phyloP scores from a whole-genome alignment of 1,140 invertebrate species.

The Drosophila serrata region DNA sequence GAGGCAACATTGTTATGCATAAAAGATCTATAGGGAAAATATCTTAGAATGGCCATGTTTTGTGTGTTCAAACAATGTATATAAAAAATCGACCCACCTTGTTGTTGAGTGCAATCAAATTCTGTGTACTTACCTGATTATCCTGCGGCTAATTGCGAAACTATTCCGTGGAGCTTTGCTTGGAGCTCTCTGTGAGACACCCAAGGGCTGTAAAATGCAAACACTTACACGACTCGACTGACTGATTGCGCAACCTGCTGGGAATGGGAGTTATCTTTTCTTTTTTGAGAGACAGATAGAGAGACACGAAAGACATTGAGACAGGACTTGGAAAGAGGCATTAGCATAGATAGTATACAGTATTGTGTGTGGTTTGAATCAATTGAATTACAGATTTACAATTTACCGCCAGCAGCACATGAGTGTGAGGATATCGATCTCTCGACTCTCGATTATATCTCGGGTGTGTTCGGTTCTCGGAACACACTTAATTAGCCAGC shows the following conservation, averaged over 20 bases:
- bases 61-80: not conserved
- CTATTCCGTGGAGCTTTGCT: slow-evolving; percentile 44
- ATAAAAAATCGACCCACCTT: slow-evolving; percentile 20
- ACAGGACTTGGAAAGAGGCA: slow-evolving; percentile 58
- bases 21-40: not conserved
- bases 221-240: slow-evolving; percentile 51
- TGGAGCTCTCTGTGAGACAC: slow-evolving; percentile 22
- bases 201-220: slow-evolving; percentile 62
- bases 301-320: slow-evolving; percentile 55
- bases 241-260: slow-evolving; percentile 58
- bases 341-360: slow-evolving; percentile 49
- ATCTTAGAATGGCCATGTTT: slow-evolving; percentile 7
- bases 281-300: slow-evolving; percentile 36
- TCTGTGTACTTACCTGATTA: slow-evolving; percentile 28
- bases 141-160: slow-evolving; percentile 16
- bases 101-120: slow-evolving; percentile 40
- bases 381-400: slow-evolving; percentile 47
- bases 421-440: slow-evolving; percentile 30
- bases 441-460: slow-evolving; percentile 21
- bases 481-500: slow-evolving; percentile 33
- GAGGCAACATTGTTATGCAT: not conserved
- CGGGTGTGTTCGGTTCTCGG: slow-evolving; percentile 17
- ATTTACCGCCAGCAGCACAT: slow-evolving; percentile 58
- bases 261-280: slow-evolving; percentile 42
- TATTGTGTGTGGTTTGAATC: slow-evolving; percentile 42